Evolutionary conservation across 2,797 vertebrate species (phyloP), one percentile per base, ranked within the genome.

Genomic region (Argentina silus): DNA sequence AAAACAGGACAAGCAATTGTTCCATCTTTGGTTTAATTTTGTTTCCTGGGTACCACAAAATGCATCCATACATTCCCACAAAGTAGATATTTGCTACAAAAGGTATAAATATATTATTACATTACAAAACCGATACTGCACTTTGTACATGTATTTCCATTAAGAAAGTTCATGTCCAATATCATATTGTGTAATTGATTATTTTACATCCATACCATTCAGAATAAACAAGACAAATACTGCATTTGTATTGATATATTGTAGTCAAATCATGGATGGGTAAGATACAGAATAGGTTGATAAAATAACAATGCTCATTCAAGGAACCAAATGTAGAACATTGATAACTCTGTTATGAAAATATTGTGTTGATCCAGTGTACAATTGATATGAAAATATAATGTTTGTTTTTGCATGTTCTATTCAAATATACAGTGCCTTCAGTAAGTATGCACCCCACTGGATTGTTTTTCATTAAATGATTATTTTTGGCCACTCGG

Each of bases 291-390:
- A 21, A 62, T 42, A 60, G 17, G 7, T 44, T 36, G 14, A 36
- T 12, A 5, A 56, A 27, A 19, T 11, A 44, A 27, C 45, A 43
- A 62, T 14, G 64, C 21, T 66, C 19, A 6, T 50, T 15, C 11
- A 45, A 50, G 6, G 27, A 14, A 15, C 12, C 6, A 48, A 14
- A 66, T 66, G 7, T 51, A 9, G 43, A 67, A 67, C 62, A 72
- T 75, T 77, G 51, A 85, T 79, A 81, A 43, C 63, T 61, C 6
- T 63, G 21, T 64, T 75, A 75, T 75, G 53, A 85, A 81, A 79
- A 43, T 68, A 59, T 4, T 64, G 27, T 69, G 14, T 45, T 74
- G 76, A 85, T 92, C 91, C 91, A 93, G 91, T 93, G 91, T 92
- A 82, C 88, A 82, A 90, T 82, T 80, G 76, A 61, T 12, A 51